These are phyloP conservation scores for Alectura lathami DNA, from an alignment of 2,113 vertebrate species.

Conservation along the genomic window DNA sequence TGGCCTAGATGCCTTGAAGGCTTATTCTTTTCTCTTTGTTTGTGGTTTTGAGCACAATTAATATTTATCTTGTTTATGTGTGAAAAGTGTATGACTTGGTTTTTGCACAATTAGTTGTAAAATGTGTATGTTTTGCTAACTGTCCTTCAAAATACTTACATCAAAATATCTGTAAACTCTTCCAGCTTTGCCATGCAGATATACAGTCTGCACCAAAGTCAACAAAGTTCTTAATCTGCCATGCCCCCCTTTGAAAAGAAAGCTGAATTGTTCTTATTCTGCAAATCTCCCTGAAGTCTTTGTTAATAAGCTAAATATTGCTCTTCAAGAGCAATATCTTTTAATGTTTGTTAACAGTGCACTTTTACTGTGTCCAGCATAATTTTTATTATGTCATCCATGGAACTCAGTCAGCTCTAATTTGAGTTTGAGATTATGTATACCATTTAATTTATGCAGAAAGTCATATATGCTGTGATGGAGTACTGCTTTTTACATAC, in stretches of 20 bases:
- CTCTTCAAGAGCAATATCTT: background rate
- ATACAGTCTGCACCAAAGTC: background rate
- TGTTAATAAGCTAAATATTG: background rate
- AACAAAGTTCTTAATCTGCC: background rate
- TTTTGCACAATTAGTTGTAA: background rate
- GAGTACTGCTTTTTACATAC: background rate
- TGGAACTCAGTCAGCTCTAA: background rate
- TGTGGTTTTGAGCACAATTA: background rate
- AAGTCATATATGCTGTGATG: background rate
- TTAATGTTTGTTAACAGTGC: background rate
- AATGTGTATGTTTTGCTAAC: accelerated
- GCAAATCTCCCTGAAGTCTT: background rate
- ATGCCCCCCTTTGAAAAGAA: background rate
- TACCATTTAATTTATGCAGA: background rate
- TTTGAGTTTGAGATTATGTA: background rate
- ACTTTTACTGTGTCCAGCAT: background rate
- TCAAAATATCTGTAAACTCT: background rate
- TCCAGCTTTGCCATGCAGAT: background rate
- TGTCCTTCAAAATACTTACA: background rate
- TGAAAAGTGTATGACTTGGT: background rate
- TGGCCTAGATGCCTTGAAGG: background rate
- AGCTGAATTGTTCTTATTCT: background rate
- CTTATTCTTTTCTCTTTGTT: background rate
- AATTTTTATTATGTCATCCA: background rate
- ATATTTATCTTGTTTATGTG: background rate